Evolutionary conservation across 2,797 vertebrate genomes (phyloP).

Genomic region (Bradypodion pumilum): DNA sequence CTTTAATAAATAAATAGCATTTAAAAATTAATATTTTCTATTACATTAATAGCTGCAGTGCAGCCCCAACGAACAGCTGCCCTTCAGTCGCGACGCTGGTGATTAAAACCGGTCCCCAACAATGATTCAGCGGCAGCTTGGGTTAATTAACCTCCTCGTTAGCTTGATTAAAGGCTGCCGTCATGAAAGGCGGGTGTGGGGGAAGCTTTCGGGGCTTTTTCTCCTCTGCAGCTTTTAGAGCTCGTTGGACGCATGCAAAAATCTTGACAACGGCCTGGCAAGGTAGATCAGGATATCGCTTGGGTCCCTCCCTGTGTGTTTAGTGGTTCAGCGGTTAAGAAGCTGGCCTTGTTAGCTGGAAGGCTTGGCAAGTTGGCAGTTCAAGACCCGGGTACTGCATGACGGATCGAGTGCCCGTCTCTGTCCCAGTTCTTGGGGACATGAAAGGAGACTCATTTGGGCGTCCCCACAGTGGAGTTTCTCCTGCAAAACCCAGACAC

Average conservation of each 20-base stretch:
- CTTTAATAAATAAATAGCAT: constrained; percentile 13
- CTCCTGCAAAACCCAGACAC: no score
- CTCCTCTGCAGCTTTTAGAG: not conserved
- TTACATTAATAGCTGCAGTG: not conserved
- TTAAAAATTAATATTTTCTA: constrained; percentile 24
- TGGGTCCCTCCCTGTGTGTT: no score
- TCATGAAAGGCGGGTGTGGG: not conserved
- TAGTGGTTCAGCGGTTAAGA: no score
- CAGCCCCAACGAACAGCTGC: not conserved
- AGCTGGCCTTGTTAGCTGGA: no score
- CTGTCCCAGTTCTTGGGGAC: no score
- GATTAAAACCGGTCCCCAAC: not conserved
- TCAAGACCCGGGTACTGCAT: no score
- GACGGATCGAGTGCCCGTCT: no score
- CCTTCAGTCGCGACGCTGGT: not conserved
- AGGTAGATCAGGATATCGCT: not conserved
- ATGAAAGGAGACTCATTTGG: no score
- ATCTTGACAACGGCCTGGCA: not conserved
- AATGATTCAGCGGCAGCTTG: not conserved
- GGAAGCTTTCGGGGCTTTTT: not conserved
- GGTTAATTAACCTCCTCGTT: not conserved
- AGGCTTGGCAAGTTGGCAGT: no score
- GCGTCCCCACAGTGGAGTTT: no score
- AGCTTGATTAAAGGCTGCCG: not conserved
- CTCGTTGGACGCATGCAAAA: no score